Conservation (phyloP, 53 echinoderm and acorn worm genomes). For the Crossaster papposus region DNA sequence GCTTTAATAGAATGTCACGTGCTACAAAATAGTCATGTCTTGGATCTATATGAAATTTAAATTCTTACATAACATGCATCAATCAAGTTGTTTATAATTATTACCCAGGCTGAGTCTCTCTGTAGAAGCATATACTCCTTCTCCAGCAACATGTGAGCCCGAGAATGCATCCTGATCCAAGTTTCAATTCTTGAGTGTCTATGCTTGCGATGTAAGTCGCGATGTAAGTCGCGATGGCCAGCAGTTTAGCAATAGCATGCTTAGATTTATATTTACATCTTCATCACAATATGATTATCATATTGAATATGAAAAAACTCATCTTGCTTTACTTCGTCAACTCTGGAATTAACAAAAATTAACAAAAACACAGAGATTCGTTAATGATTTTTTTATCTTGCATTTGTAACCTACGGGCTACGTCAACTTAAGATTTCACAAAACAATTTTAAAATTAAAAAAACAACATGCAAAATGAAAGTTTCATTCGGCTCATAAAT, state of each 20-base stretch:
- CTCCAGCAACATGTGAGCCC: constrained; percentile 87
- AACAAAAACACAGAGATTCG: too few relatives aligned
- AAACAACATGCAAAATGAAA: too few relatives aligned
- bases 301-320: not conserved
- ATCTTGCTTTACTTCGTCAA: not conserved
- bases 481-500: too few relatives aligned
- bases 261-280: not conserved
- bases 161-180: constrained; percentile 71
- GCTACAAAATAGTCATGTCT: too few relatives aligned
- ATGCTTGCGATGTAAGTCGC: not conserved
- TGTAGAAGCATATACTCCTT: constrained; percentile 81
- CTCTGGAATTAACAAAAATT: too few relatives aligned
- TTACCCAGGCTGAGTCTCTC: constrained; percentile 85
- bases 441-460: too few relatives aligned
- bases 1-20: too few relatives aligned
- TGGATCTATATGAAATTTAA: too few relatives aligned
- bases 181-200: not conserved
- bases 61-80: too few relatives aligned
- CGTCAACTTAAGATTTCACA: too few relatives aligned
- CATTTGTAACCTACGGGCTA: too few relatives aligned
- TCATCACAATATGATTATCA: not conserved
- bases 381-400: too few relatives aligned
- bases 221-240: not conserved
- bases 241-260: not conserved
- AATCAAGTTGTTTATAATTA: not conserved